phyloP scores from a whole-genome alignment of 2,113 vertebrate genomes.

The Erythrolamprus reginae region DNA sequence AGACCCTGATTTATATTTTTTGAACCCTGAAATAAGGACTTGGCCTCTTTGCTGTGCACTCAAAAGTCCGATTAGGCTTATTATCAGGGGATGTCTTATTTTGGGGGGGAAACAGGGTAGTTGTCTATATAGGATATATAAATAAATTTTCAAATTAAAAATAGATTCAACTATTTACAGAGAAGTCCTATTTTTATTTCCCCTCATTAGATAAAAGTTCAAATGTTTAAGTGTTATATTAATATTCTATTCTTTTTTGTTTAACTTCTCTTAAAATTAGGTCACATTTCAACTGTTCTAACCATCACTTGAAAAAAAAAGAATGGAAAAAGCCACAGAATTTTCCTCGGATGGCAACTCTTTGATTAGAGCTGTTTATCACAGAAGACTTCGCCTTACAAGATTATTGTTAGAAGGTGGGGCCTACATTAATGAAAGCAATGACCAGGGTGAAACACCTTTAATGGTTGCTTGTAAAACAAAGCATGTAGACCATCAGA shows the following conservation, averaged over 20 bases:
- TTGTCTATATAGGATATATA: too few relatives aligned
- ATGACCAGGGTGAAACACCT: conserved; percentile 84
- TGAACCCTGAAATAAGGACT: too few relatives aligned
- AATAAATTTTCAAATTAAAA: background rate
- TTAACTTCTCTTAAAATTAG: background rate
- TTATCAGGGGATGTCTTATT: too few relatives aligned
- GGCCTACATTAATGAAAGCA: conserved; percentile 90
- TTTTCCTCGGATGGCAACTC: conserved; percentile 80
- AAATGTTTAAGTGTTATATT: background rate
- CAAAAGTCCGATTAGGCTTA: too few relatives aligned
- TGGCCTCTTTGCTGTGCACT: too few relatives aligned
- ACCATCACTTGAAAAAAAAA: background rate
- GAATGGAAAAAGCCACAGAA: conserved; percentile 70
- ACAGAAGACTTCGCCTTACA: conserved; percentile 83
- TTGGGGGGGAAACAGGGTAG: too few relatives aligned
- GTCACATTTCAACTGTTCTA: background rate
- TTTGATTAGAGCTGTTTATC: conserved; percentile 84
- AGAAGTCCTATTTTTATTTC: background rate
- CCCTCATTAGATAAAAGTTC: rapidly evolving
- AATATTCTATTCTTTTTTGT: background rate
- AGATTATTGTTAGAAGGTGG: conserved; percentile 86
- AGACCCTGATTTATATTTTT: too few relatives aligned
- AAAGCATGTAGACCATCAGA: conserved; percentile 77
- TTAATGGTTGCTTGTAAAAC: conserved; percentile 88
- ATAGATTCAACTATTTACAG: background rate